Percentiles rank a stretch among this genome's conserved stretches.
These are phyloP conservation scores for Unio pictorum DNA, from an alignment of 2,888 invertebrate species.

Conservation along the genomic window DNA sequence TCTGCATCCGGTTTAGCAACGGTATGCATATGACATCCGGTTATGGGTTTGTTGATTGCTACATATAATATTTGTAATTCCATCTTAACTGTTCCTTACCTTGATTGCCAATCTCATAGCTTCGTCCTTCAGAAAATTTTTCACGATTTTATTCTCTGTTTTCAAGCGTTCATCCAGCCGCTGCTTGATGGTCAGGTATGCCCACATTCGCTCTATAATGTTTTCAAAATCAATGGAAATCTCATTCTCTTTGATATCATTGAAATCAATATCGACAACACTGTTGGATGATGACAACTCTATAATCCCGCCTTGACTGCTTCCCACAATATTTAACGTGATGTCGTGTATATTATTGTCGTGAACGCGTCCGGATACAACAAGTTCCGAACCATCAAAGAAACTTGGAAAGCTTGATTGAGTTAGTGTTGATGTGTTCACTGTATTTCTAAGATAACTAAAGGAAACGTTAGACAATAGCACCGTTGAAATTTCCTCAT, in stretches of 20 bases:
- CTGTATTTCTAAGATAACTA: constrained; percentile 41
- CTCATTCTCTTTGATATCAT: constrained; percentile 21
- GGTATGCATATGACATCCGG: too few species aligned
- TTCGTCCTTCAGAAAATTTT: constrained; percentile 34
- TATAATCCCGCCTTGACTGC: constrained; percentile 29
- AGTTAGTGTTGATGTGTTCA: constrained; percentile 44
- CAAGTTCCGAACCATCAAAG: constrained; percentile 53
- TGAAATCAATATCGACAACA: constrained; percentile 8
- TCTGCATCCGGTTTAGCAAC: too few species aligned
- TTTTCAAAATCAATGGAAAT: constrained; percentile 28
- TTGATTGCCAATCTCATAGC: constrained; percentile 51
- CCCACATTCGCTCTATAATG: constrained; percentile 57
- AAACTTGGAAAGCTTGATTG: constrained; percentile 44
- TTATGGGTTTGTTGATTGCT: too few species aligned
- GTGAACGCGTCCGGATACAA: constrained; percentile 47
- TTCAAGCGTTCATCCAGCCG: constrained; percentile 43
- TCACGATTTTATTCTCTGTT: constrained; percentile 32
- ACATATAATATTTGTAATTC: too few species aligned
- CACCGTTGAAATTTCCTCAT: constrained; percentile 80
- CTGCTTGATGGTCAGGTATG: constrained; percentile 58
- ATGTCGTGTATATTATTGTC: constrained; percentile 29
- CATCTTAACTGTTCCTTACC: constrained; percentile 25
- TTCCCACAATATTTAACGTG: constrained; percentile 29
- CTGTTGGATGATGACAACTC: constrained; percentile 33
- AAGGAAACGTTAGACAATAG: constrained; percentile 77